Base-by-base conservation (phyloP, 2,797 vertebrate genomes). In the Poeciliopsis infans region DNA sequence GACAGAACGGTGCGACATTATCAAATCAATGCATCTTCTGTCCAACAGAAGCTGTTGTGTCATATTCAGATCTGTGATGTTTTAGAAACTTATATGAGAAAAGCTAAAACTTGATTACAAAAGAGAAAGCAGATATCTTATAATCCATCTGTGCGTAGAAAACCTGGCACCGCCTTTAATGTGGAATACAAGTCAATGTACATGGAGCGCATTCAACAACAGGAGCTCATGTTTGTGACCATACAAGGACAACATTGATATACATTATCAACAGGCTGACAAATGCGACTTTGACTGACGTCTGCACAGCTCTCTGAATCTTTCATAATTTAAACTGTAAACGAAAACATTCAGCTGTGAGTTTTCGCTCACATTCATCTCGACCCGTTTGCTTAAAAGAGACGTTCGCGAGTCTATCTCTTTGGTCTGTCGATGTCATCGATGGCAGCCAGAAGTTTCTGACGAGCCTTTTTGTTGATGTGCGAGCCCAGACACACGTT, bases 401-500 rank as follows among this genome's bases (percentile, higher is more conserved):
- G 78, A 55, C 11, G 1, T 41, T 69, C 70, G 13, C 71, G n/a
- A 2, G 43, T 93, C 94, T 98, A 99, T 97, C 98, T 98, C 93
- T 98, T 99, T 81, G 98, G 98, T 78, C 98, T 94, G 93, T 99
- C 98, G 59, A 97, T 96, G 92, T 99, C 98, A 12, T 99, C 98
- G 51, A 99, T 99, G 85, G 97, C 97, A 18, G 98, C 96, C 49
- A 99, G 95, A 20, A 99, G 97, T 90, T 98, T 99, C 93, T 99
- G 98, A 83, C 97, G 96, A 73, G 98, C 97, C 92, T 98, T 99
- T 91, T 99, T 99, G 95, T 99, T 99, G 93, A 99, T 99, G 88
- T 99, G 97, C 11, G 98, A 98, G 74, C 98, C 98, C 86, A 99
- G 93, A 84, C 98, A 99, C 84, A 99, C 97, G 61, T 97, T 99